phyloP scores from a whole-genome alignment of 2,888 invertebrate species.

The Hemistola chrysoprasaria region DNA sequence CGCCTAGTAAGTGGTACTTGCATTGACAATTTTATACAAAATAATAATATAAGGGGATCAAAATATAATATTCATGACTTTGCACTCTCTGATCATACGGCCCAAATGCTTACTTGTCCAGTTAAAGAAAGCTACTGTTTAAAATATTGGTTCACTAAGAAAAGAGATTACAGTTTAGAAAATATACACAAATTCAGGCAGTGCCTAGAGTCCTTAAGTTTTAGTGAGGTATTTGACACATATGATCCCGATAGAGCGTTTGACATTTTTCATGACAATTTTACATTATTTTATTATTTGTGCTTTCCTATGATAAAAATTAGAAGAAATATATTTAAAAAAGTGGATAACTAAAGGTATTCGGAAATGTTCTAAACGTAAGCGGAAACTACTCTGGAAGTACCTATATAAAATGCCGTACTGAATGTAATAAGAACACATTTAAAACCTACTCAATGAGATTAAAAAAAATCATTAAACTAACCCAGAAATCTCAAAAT shows the following conservation, averaged over 20 bases:
- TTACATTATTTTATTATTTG: too few relatives aligned
- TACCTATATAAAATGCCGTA: too few relatives aligned
- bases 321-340: background rate
- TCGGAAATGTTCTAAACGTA: background rate
- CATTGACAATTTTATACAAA: background rate
- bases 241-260: background rate
- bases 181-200: background rate
- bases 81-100: conserved; percentile 1
- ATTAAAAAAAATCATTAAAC: too few relatives aligned
- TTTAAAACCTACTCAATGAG: too few relatives aligned
- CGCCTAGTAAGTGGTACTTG: conserved; percentile 4
- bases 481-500: too few relatives aligned
- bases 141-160: background rate
- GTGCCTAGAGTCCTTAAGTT: background rate
- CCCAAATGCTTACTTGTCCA: conserved; percentile 1
- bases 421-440: too few relatives aligned
- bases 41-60: background rate
- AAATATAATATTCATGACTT: background rate
- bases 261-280: too few relatives aligned
- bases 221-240: background rate
- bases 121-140: background rate
- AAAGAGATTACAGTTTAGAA: background rate
- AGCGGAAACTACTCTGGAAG: background rate
- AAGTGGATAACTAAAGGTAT: background rate
- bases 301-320: background rate